Evolutionary conservation across 2,113 vertebrate species (phyloP), one percentile per base, ranked within the genome.

Genomic region (Lucifuga dentata): DNA sequence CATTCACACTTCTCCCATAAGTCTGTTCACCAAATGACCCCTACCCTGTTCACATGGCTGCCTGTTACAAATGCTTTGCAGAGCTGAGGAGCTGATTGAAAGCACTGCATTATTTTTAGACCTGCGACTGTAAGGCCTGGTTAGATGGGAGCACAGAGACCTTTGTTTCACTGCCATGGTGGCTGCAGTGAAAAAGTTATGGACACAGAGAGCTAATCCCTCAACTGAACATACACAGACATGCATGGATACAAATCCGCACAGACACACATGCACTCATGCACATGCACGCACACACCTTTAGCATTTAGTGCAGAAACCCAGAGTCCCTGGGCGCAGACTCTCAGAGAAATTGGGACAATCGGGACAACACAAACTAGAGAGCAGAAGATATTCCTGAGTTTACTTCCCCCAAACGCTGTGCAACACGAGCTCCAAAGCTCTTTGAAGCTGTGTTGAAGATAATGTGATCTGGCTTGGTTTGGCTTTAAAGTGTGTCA

Each of bases 21-120:
- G 71, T 44, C 83, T 52, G 20, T 66, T 82, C 70, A 50, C 66
- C 60, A 59, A 84, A 75, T 65, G 63, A 70, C 29, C 41, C 24
- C 9, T 15, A 64, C 57, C 33, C 56, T 73, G 59, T 80, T 72
- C 72, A 76, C 73, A 60, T 73, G 49, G 77, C 72, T 73, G 85
- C 61, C 38, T 51, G 69, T 75, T 81, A 80, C 50, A 71, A 70
- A 76, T 45, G 35, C 58, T 66, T 52, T 33, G 58, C 76, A 38
- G 60, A 83, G 78, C 68, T 80, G 76, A 76, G 13, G 52, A 61
- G 65, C 76, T 87, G 73, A 81, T 82, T 84, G 78, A 84, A 85
- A 78, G 65, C 46, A 13, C 23, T 55, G 80, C 33, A 75, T 73
- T 87, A 84, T 88, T 86, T 87, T 84, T 83, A 85, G 78, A 72